Conservation (phyloP, 2,888 invertebrate genomes). For the Augochlorella aurata region DNA sequence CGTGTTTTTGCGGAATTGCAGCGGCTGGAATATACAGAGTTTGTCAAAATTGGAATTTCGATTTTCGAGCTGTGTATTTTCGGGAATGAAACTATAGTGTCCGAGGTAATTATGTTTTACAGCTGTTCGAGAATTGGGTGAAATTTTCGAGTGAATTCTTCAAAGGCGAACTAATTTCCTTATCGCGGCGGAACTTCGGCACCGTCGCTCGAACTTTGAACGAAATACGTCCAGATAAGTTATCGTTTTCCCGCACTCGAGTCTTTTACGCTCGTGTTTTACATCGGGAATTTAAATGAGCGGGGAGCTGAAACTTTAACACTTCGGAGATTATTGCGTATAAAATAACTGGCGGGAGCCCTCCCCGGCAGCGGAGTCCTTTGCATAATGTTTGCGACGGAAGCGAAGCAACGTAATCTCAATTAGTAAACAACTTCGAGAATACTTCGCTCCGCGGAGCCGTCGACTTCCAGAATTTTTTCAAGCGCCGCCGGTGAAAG, state of each 20-base stretch:
- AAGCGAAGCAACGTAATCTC: not conserved
- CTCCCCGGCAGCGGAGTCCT: not conserved
- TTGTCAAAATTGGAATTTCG: too few species aligned
- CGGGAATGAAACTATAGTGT: not conserved
- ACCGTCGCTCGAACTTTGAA: conserved; percentile 15
- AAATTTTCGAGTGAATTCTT: conserved; percentile 23
- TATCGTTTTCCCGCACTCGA: conserved; percentile 29
- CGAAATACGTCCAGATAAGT: conserved; percentile 37
- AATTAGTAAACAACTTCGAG: not conserved
- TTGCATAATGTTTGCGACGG: not conserved
- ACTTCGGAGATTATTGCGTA: conserved; percentile 13
- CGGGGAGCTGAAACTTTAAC: conserved; percentile 16
- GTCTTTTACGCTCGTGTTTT: conserved; percentile 21
- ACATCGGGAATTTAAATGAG: conserved; percentile 32
- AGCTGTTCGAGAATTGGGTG: conserved; percentile 11
- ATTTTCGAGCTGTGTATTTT: not conserved
- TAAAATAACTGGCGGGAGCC: not conserved
- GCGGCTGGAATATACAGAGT: too few species aligned
- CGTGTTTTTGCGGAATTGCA: too few species aligned
- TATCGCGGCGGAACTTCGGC: conserved; percentile 22
- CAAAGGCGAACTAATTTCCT: conserved; percentile 30
- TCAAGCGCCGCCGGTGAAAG: not conserved
- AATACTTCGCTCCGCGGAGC: not conserved
- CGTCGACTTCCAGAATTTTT: not conserved
- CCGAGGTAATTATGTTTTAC: not conserved